Evolutionary conservation across 2,113 vertebrate genomes (phyloP), one percentile per base, ranked within the genome.

Genomic region (Entelurus aequoreus): DNA sequence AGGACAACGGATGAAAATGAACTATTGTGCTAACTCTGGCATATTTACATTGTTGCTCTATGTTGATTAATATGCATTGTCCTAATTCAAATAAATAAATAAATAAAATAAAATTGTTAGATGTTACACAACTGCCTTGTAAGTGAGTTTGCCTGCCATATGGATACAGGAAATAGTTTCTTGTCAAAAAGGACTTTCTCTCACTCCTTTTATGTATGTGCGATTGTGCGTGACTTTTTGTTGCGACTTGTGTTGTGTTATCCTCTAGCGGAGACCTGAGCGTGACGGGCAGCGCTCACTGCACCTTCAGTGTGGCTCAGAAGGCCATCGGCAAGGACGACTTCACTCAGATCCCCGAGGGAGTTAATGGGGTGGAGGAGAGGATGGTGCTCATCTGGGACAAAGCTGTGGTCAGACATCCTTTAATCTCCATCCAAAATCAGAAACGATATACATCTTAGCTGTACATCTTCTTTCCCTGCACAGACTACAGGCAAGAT

Each of bases 281-380:
- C 37, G 92, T 98, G 56, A 93, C 93, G 0, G 96, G 96, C 67
- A 99, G 96, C 1, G 94, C 94, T 76, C 96, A 99, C 81, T 97
- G 95, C 66, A 96, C 96, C 6, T 99, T 99, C 89, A 96, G 94
- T 56, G 97, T 97, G 0, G 94, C 96, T 0, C 96, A 99, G 92
- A 99, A 99, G 78, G 96, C 96, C 4, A 92, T 99, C 0, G 96
- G 96, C n/a, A 99, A 99, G 77, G 96, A 99, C 65, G 95, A 98
- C 83, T 99, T 99, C 89, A 99, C 95, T 0, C 93, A 91, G 1
- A 99, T 99, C 72, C 96, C 96, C 0, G 96, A 99, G 59, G 96
- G 96, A 19, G 95, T 96, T 57, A 99, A 98, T 0, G 96, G 96
- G 1, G 92, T 94, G 62, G 96, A 99, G 88, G 96, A 99, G 59